Percentiles rank a stretch among this genome's conserved stretches.
These are phyloP conservation scores for Archocentrus centrarchus DNA, from an alignment of 2,113 vertebrate genomes.

Conservation along the genomic window DNA sequence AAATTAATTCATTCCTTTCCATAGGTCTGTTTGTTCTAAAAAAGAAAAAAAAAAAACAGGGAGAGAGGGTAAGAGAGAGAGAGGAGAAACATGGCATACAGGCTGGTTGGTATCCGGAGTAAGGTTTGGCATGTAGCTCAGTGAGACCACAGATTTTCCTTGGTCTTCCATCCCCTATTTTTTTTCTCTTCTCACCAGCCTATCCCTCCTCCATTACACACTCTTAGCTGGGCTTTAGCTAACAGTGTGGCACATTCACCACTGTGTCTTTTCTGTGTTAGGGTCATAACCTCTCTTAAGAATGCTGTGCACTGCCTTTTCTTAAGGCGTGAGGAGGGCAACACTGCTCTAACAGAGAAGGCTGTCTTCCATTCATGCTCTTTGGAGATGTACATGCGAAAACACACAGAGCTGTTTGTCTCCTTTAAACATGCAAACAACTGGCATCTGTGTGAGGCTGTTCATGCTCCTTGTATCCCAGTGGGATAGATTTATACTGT, in stretches of 20 bases:
- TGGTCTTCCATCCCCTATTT: conserved; percentile 36
- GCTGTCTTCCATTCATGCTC: conserved; percentile 59
- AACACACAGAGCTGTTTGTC: conserved; percentile 70
- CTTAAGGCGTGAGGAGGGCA: conserved; percentile 46
- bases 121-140: conserved; percentile 62
- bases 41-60: background rate
- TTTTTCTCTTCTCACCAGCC: conserved; percentile 24
- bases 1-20: conserved; percentile 67
- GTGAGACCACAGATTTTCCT: conserved; percentile 65
- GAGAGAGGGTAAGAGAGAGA: background rate
- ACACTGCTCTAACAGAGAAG: conserved; percentile 28
- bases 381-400: conserved; percentile 40
- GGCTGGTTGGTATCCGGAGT: conserved; percentile 63
- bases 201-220: conserved; percentile 20
- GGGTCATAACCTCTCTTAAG: conserved; percentile 52
- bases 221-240: background rate
- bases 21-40: conserved; percentile 49
- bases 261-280: conserved; percentile 31
- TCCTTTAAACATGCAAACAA: conserved; percentile 66
- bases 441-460: conserved; percentile 34
- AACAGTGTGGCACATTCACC: conserved; percentile 61
- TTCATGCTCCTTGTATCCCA: background rate
- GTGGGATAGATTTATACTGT: conserved; percentile 48
- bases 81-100: conserved; percentile 34
- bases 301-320: conserved; percentile 53